Evolutionary conservation across 2,888 invertebrate genomes (phyloP).

Genomic region (Iselma pallidipennis): DNA sequence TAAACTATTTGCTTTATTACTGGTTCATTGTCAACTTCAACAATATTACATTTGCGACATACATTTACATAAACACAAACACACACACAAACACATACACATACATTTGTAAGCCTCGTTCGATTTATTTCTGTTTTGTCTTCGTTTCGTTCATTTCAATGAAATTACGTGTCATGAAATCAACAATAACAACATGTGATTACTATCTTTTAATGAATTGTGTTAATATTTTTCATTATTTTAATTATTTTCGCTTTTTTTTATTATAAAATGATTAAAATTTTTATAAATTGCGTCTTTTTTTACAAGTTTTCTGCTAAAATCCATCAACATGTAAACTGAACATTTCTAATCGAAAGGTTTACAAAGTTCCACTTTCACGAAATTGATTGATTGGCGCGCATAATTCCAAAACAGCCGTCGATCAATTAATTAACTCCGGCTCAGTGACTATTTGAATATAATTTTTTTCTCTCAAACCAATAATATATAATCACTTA

Average conservation of each 20-base stretch:
- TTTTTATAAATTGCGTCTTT: too few relatives aligned
- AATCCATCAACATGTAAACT: too few relatives aligned
- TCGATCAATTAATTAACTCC: background rate
- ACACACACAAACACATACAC: background rate
- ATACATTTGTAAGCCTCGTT: background rate
- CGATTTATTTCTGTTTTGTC: background rate
- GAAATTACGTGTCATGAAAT: background rate
- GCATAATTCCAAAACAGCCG: background rate
- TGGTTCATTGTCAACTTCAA: background rate
- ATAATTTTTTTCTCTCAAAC: too few relatives aligned
- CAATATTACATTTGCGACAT: background rate
- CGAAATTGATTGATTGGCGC: background rate
- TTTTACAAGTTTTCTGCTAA: too few relatives aligned
- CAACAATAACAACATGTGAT: background rate
- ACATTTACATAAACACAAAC: background rate
- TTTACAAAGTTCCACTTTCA: background rate
- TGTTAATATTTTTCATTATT: background rate
- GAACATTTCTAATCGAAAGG: background rate
- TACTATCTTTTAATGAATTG: background rate
- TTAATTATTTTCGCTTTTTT: background rate
- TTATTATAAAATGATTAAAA: too few relatives aligned
- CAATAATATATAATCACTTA: constrained; percentile 2
- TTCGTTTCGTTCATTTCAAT: background rate
- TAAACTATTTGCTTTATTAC: constrained; percentile 5
- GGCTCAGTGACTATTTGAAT: background rate